Base-by-base conservation (phyloP, 2,888 invertebrate species). In the Girardia tigrina region DNA sequence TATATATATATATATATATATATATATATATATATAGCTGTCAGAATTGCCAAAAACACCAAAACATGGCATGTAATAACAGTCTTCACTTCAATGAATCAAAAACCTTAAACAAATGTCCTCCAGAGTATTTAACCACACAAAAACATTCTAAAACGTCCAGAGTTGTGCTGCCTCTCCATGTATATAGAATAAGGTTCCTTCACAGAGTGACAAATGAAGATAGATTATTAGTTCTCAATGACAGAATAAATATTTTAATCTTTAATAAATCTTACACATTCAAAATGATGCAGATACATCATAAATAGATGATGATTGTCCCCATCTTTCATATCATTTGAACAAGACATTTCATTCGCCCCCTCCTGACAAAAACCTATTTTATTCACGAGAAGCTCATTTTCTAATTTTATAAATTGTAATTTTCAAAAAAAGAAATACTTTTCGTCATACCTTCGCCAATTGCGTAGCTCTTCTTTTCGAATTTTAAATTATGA, bases 321-420 rank as follows among this genome's bases (percentile, higher is more conserved):
- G n/a, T 56, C 23, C 56, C 56, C 23, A 4, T 56, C 56, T 8
- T 56, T 56, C 56, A 56, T 56, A 56, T 56, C 56, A 56, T 56
- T 56, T 56, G 56, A 56, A n/a, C 56, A 56, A 56, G 56, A 56
- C 56, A 56, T 8, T 56, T 56, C 56, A 56, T 56, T 56, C 56
- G 4, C 56, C 56, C n/a, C 56, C 56, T 56, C 56, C 56, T 8
- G 23, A 56, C 23, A 4, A 23, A 56, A 56, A 56, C 23, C 56
- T 23, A 56, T 56, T 56, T 56, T n/a, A 56, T 56, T 23, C 23
- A 56, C 23, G 20, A 56, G 56, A 56, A 56, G 56, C 56, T 56
- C 56, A 56, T 56, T 56, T 56, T n/a, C 23, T 56, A 56, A 56
- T 56, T 56, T 56, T 56, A 4, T 6, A 4, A 56, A 56, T 56